Conservation (phyloP, 2,113 vertebrate species). For the Dasyornis broadbenti region DNA sequence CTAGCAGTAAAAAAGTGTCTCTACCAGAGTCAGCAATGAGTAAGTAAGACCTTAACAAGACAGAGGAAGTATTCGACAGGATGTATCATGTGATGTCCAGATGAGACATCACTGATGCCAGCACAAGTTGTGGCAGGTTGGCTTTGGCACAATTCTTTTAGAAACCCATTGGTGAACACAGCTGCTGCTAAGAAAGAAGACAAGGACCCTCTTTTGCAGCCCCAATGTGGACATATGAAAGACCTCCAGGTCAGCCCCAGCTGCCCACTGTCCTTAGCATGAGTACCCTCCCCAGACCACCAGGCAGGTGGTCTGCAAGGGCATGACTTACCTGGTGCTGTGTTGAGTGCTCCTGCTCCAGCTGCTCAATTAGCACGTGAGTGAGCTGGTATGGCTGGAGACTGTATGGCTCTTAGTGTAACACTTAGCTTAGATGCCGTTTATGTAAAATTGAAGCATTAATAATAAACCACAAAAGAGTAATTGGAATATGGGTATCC, state of each 20-base stretch:
- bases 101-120: background rate
- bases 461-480: background rate
- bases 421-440: background rate
- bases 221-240: background rate
- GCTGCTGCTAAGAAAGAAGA: background rate
- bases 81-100: background rate
- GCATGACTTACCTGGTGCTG: background rate
- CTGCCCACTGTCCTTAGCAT: background rate
- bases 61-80: background rate
- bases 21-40: accelerated
- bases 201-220: background rate
- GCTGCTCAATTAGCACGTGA: background rate
- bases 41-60: background rate
- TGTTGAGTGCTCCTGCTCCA: background rate
- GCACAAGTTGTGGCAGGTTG: background rate
- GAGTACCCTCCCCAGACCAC: accelerated
- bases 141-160: background rate
- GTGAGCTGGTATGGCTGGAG: accelerated
- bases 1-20: background rate
- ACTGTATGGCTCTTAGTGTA: background rate
- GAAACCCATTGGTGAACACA: background rate
- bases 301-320: background rate
- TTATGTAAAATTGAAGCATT: background rate
- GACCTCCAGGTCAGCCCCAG: background rate
- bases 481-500: background rate